A percentile compares a stretch with the other conserved stretches of the same genome.
Conservation (phyloP, 2,113 vertebrate genomes). For the Sitta europaea region DNA sequence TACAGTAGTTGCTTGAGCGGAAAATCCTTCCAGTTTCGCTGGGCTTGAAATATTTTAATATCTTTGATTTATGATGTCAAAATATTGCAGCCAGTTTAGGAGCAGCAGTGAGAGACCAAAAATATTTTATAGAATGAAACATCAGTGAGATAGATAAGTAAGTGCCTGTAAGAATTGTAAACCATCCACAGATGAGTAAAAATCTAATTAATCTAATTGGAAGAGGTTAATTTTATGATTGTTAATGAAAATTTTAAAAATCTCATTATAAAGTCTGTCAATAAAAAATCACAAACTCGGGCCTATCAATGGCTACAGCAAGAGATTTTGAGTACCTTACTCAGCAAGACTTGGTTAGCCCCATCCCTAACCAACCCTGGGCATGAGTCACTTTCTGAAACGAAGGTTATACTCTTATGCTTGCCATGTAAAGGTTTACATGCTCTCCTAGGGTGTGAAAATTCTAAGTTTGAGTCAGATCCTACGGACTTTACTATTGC, state of each 20-base stretch:
- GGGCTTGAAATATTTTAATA: not conserved
- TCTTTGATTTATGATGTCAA: not conserved
- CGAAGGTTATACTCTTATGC: not conserved
- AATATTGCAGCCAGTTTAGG: not conserved
- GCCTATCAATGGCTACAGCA: not conserved
- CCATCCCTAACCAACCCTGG: rapidly evolving
- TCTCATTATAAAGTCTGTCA: not conserved
- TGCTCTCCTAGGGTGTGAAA: not conserved
- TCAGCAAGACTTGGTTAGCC: not conserved
- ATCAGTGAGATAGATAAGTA: not conserved
- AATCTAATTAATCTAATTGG: not conserved
- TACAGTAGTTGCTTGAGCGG: not conserved
- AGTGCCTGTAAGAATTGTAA: not conserved
- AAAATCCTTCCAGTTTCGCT: not conserved
- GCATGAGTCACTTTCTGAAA: not conserved
- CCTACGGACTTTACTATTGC: not conserved
- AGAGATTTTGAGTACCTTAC: not conserved
- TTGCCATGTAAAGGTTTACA: not conserved
- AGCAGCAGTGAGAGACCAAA: not conserved
- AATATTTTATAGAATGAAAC: not conserved
- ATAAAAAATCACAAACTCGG: not conserved
- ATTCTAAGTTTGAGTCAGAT: not conserved
- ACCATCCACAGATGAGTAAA: not conserved
- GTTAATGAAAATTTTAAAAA: not conserved
- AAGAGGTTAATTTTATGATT: not conserved